Conservation (phyloP, 2,888 invertebrate genomes). For the Netelia melanura region DNA sequence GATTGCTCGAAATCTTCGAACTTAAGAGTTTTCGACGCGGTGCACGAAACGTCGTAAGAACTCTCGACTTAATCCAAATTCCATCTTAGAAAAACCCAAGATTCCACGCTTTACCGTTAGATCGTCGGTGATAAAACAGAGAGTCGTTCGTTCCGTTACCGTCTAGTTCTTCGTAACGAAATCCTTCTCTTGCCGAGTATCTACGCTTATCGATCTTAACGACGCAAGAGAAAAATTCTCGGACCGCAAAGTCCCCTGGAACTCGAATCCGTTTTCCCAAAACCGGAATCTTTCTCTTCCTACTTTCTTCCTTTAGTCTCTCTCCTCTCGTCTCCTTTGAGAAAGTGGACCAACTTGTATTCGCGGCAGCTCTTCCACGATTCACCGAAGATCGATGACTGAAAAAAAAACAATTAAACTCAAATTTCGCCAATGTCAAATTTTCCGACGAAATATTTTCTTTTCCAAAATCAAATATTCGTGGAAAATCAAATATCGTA, state of each 20-base stretch:
- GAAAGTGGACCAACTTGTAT: not conserved
- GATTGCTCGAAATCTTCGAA: not conserved
- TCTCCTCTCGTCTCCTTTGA: not conserved
- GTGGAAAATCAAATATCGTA: too few species aligned
- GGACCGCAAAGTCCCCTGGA: not conserved
- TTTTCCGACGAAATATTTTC: too few species aligned
- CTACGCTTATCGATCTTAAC: constrained; percentile 41
- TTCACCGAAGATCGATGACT: too few species aligned
- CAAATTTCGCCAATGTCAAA: too few species aligned
- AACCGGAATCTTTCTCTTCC: constrained; percentile 12
- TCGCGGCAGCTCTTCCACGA: too few species aligned
- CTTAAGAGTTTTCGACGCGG: not conserved
- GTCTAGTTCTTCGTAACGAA: constrained; percentile 22
- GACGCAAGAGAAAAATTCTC: constrained; percentile 22
- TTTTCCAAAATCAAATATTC: too few species aligned
- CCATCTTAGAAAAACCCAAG: not conserved
- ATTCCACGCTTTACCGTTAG: not conserved
- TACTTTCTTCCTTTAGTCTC: not conserved
- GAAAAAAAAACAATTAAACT: too few species aligned
- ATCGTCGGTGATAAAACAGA: not conserved
- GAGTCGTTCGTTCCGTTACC: not conserved
- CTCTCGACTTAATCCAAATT: constrained; percentile 5
- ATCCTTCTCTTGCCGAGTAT: constrained; percentile 6
- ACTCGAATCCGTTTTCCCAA: not conserved
- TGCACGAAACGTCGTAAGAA: not conserved